Evolutionary conservation across 2,113 vertebrate genomes (phyloP).

Genomic region (sheep (Ovis aries)): DNA sequence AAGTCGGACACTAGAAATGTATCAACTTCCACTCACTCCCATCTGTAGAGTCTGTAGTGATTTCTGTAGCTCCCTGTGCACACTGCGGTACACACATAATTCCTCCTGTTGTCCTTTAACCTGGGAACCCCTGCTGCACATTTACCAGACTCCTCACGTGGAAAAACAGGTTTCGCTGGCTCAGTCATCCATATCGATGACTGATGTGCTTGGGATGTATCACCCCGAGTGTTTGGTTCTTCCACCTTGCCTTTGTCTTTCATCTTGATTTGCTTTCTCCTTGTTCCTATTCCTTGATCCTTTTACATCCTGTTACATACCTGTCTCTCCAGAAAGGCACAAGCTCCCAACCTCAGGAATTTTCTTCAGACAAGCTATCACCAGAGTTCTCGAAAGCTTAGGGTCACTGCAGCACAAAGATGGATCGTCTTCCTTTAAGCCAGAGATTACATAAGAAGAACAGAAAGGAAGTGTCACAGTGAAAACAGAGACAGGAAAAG

Average conservation of each 20-base stretch:
- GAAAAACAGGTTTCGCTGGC: neutral
- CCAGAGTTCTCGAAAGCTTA: neutral
- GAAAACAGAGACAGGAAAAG: neutral
- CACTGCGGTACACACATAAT: neutral
- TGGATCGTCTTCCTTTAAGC: neutral
- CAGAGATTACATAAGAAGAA: neutral
- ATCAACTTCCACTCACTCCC: neutral
- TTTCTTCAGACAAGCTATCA: neutral
- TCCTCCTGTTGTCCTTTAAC: neutral
- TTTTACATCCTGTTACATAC: neutral
- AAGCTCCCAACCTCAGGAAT: neutral
- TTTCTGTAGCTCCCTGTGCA: neutral
- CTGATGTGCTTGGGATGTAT: neutral
- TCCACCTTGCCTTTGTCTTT: neutral
- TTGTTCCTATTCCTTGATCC: neutral
- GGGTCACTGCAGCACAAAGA: neutral
- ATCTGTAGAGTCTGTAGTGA: neutral
- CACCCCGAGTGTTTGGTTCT: neutral
- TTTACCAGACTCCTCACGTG: neutral
- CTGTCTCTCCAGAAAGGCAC: neutral
- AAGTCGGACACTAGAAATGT: neutral
- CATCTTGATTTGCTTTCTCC: neutral
- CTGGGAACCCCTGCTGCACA: neutral
- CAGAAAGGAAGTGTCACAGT: neutral
- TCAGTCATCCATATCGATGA: neutral